A percentile compares a stretch with the other conserved stretches of the same genome.
Conservation (phyloP, 2,113 vertebrate species). For the Xiphias gladius region DNA sequence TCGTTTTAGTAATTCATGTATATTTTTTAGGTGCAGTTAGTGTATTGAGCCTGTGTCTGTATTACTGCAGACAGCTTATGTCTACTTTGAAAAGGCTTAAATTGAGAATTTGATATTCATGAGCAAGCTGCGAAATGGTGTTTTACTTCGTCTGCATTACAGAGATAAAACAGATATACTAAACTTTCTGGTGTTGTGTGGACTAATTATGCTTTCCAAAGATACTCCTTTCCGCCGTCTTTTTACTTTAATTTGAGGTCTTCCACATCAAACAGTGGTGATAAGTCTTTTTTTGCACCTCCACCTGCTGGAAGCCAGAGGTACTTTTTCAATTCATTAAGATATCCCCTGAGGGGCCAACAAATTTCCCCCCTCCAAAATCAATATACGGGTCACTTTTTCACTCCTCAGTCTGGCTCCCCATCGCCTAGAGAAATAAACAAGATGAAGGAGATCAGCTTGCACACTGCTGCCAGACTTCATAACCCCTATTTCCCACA, state of each 20-base stretch:
- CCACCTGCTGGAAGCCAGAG: constrained; percentile 63
- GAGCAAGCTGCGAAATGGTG: constrained; percentile 20
- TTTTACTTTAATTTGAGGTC: constrained; percentile 32
- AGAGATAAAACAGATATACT: constrained; percentile 31
- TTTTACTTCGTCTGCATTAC: constrained; percentile 57
- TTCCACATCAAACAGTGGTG: constrained; percentile 26
- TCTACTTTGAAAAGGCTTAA: constrained; percentile 28
- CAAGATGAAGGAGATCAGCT: constrained; percentile 74
- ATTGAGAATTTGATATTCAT: constrained; percentile 42
- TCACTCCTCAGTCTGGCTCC: constrained; percentile 60
- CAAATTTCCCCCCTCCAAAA: constrained; percentile 64
- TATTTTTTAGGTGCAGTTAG: neutral
- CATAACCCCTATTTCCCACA: constrained; percentile 81
- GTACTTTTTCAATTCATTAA: constrained; percentile 78
- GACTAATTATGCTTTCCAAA: constrained; percentile 42
- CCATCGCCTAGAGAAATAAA: constrained; percentile 77
- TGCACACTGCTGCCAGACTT: constrained; percentile 72
- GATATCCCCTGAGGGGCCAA: constrained; percentile 57
- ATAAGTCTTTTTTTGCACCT: constrained; percentile 40
- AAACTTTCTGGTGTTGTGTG: constrained; percentile 9
- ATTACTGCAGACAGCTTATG: constrained; percentile 12
- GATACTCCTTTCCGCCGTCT: constrained; percentile 12
- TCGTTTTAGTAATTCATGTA: neutral
- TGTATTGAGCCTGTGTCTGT: neutral
- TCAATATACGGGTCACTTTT: constrained; percentile 73